phyloP scores from a whole-genome alignment of 2,888 invertebrate species.

The Luperina testacea region DNA sequence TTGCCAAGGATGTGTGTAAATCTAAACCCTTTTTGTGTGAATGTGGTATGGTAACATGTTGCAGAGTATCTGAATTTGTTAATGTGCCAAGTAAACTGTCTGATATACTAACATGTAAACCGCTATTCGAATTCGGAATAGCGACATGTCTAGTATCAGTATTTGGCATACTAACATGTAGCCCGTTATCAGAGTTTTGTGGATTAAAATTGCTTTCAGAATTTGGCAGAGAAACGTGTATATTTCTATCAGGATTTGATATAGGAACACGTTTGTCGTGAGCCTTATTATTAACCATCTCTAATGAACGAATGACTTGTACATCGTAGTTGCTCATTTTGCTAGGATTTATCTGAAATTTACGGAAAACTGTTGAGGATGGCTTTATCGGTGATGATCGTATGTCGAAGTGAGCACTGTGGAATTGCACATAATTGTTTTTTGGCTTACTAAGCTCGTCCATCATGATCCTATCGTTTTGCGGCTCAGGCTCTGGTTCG shows the following conservation, averaged over 20 bases:
- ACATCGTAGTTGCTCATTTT: conserved; percentile 82
- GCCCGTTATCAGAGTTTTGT: conserved; percentile 25
- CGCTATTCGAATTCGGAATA: conserved; percentile 36
- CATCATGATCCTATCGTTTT: conserved; percentile 39
- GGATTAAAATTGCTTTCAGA: conserved; percentile 32
- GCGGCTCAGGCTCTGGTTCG: conserved; percentile 28
- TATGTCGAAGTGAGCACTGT: conserved; percentile 86
- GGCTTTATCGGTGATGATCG: conserved; percentile 87
- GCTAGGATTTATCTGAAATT: conserved; percentile 85
- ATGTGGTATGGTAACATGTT: conserved; percentile 37
- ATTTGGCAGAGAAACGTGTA: conserved; percentile 33
- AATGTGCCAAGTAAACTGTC: conserved; percentile 45
- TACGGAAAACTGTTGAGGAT: conserved; percentile 82
- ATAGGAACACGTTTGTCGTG: conserved; percentile 30
- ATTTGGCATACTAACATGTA: conserved; percentile 42
- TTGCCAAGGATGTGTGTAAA: conserved; percentile 38
- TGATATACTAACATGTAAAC: conserved; percentile 35
- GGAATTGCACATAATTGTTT: conserved; percentile 78
- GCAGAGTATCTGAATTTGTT: conserved; percentile 39
- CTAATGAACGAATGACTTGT: conserved; percentile 79
- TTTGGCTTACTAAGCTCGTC: conserved; percentile 68
- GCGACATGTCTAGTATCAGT: conserved; percentile 25
- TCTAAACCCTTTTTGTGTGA: conserved; percentile 28
- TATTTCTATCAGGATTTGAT: conserved; percentile 35
- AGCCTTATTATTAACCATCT: conserved; percentile 67